Conservation (phyloP, 53 echinoderm and acorn worm genomes). For the Astropecten irregularis region DNA sequence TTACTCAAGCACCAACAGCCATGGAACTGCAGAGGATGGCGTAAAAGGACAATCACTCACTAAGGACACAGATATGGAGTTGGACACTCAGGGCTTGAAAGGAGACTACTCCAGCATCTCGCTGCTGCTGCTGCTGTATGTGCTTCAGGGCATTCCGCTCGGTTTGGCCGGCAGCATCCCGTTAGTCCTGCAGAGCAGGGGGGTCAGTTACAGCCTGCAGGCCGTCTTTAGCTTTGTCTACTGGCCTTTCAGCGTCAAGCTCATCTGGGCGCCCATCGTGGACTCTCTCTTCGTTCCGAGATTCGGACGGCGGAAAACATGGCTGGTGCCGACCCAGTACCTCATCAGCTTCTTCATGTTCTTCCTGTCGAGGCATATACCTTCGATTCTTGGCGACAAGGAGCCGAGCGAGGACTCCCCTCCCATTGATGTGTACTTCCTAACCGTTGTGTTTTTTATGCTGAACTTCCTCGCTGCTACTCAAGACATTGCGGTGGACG, state of each 20-base stretch:
- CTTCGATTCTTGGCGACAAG: constrained; percentile 72
- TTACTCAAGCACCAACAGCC: not conserved
- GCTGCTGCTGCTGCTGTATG: constrained; percentile 79
- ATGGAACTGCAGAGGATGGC: not conserved
- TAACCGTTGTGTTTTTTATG: constrained; percentile 89
- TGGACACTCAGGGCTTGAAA: not conserved
- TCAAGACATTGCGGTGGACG: constrained; percentile 97
- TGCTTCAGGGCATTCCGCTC: constrained; percentile 92
- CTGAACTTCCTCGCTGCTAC: constrained; percentile 98
- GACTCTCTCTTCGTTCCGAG: constrained; percentile 73
- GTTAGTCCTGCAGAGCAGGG: constrained; percentile 73
- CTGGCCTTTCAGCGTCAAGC: constrained; percentile 97
- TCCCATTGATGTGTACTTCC: constrained; percentile 57
- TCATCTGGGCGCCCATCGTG: constrained; percentile 96
- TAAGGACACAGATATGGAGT: not conserved
- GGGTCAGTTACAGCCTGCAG: constrained; percentile 89
- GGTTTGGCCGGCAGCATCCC: constrained; percentile 96
- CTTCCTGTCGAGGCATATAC: constrained; percentile 70
- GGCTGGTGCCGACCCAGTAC: constrained; percentile 95
- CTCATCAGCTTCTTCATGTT: constrained; percentile 86
- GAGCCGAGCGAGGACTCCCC: constrained; percentile 32
- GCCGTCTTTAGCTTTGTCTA: constrained; percentile 97
- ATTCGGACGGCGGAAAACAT: constrained; percentile 89
- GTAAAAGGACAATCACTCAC: too few relatives aligned
- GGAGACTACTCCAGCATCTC: constrained; percentile 76